phyloP scores from a whole-genome alignment of 2,888 invertebrate genomes.

The Cheilosia grossa region DNA sequence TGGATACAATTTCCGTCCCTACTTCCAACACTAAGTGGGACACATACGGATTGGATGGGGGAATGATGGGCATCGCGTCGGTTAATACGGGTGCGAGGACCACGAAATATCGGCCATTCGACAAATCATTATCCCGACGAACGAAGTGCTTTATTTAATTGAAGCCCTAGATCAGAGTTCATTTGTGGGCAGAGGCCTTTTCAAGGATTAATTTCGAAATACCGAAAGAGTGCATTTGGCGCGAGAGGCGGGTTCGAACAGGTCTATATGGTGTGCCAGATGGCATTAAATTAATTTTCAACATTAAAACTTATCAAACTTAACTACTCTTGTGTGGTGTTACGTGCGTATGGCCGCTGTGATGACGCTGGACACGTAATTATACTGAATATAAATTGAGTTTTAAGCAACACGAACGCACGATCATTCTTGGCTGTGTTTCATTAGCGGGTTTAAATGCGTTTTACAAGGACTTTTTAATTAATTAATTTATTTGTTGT shows the following conservation, averaged over 20 bases:
- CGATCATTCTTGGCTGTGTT: conserved; percentile 43
- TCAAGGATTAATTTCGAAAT: conserved; percentile 61
- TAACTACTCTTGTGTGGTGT: conserved; percentile 53
- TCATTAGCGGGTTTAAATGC: conserved; percentile 42
- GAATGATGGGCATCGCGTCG: not conserved
- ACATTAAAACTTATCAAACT: conserved; percentile 71
- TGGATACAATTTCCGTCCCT: conserved; percentile 41
- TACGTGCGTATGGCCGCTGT: conserved; percentile 24
- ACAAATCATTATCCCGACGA: conserved; percentile 66
- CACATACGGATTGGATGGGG: not conserved
- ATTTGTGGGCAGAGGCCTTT: conserved; percentile 58
- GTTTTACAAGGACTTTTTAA: conserved; percentile 27
- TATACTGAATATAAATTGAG: conserved; percentile 68
- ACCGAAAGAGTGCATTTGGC: conserved; percentile 42
- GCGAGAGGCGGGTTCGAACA: conserved; percentile 5
- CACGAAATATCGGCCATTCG: conserved; percentile 23
- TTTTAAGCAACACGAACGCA: conserved; percentile 39
- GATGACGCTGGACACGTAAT: conserved; percentile 55
- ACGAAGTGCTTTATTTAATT: conserved; percentile 63
- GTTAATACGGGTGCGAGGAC: conserved; percentile 13
- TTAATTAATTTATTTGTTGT: conserved; percentile 19
- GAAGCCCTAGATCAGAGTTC: conserved; percentile 67
- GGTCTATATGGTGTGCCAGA: conserved; percentile 43
- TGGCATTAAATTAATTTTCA: conserved; percentile 72
- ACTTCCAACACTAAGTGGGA: conserved; percentile 32